A percentile compares a stretch with the other conserved stretches of the same genome.
phyloP scores from a whole-genome alignment of 2,888 invertebrate species.

The Nineta flava region DNA sequence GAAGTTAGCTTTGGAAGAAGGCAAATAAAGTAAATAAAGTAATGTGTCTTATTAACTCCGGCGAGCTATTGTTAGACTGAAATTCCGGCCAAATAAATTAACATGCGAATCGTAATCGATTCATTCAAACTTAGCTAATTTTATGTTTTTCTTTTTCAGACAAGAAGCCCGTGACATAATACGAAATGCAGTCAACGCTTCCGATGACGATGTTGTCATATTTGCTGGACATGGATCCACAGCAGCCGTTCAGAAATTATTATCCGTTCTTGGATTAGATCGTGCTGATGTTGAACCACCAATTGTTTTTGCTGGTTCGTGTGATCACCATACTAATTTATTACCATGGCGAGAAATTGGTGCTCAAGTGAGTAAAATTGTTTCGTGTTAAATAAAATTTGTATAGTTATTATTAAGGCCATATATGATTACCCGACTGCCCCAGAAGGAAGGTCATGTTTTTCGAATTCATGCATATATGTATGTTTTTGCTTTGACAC shows the following conservation, averaged over 20 bases:
- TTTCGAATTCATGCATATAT: not conserved
- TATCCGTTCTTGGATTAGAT: conserved; percentile 47
- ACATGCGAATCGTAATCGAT: no score
- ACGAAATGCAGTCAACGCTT: conserved; percentile 60
- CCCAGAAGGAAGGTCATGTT: no score
- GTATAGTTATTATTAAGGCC: no score
- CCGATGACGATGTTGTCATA: conserved; percentile 63
- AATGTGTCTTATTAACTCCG: no score
- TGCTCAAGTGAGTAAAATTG: conserved; percentile 41
- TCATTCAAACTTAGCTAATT: not conserved
- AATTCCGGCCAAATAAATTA: no score
- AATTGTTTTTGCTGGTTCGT: conserved; percentile 64
- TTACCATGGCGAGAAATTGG: conserved; percentile 70
- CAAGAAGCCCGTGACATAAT: conserved; percentile 69
- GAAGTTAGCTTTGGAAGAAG: no score
- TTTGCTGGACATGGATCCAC: conserved; percentile 59
- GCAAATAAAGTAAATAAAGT: no score
- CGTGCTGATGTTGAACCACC: conserved; percentile 30
- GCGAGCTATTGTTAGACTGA: no score
- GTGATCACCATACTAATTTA: conserved; percentile 59
- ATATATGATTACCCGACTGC: not conserved
- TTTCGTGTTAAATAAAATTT: not conserved
- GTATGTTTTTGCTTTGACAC: not conserved
- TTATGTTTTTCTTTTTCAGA: conserved; percentile 29
- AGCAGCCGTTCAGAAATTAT: conserved; percentile 60